phyloP scores from a whole-genome alignment of 2,888 invertebrate species.

The Torymus tubicola region DNA sequence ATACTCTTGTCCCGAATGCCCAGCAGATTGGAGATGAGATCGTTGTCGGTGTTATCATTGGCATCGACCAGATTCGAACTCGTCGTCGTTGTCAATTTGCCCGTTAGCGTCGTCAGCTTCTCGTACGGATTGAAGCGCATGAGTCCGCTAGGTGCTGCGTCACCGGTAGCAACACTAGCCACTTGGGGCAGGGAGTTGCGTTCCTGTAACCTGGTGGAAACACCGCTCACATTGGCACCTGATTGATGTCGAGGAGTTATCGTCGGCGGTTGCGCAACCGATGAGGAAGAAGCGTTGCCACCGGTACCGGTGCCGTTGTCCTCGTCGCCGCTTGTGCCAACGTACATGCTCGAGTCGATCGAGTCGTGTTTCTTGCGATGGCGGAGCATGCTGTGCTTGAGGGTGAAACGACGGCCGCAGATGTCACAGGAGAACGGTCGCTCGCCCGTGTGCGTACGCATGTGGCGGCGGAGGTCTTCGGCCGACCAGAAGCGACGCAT shows the following conservation, averaged over 20 bases:
- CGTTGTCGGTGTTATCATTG: conserved; percentile 79
- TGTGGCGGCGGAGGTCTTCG: conserved; percentile 93
- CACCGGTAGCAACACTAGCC: conserved; percentile 70
- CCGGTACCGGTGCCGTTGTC: conserved; percentile 76
- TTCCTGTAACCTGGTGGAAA: conserved; percentile 49
- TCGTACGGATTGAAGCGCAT: conserved; percentile 71
- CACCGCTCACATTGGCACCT: conserved; percentile 23
- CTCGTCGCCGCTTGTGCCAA: conserved; percentile 79
- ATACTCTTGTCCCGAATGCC: conserved; percentile 91
- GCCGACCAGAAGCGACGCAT: conserved; percentile 96
- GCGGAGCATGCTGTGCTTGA: conserved; percentile 96
- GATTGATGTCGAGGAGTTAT: conserved; percentile 5
- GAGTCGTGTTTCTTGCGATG: conserved; percentile 93
- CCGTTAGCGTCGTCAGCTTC: conserved; percentile 69
- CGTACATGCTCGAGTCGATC: conserved; percentile 78
- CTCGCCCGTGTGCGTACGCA: conserved; percentile 95
- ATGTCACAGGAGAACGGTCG: conserved; percentile 94
- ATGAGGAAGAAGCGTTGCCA: conserved; percentile 63
- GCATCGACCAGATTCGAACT: conserved; percentile 67
- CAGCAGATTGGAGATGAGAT: conserved; percentile 92
- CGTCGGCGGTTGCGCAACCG: conserved; percentile 71
- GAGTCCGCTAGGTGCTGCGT: conserved; percentile 71
- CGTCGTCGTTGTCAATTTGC: conserved; percentile 64
- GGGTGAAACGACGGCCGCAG: conserved; percentile 90
- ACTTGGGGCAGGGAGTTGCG: conserved; percentile 70